Base-by-base conservation (phyloP, 2,113 vertebrate genomes). In the Lepisosteus osseus region DNA sequence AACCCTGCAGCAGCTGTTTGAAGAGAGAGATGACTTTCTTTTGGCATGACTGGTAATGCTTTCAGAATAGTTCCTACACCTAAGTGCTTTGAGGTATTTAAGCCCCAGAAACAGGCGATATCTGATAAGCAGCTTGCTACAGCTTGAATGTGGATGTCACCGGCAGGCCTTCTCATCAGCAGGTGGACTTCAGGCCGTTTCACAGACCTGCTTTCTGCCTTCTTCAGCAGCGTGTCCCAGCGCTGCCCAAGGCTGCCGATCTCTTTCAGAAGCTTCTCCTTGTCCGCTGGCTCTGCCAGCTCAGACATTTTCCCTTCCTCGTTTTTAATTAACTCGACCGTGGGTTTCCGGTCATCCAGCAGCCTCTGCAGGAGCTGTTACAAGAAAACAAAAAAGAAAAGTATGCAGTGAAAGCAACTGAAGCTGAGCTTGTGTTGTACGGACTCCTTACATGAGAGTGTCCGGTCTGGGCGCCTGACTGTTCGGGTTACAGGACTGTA, bases 231-330 rank as follows among this genome's bases (percentile, higher is more conserved):
- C 1, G 90, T 72, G 69, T 96, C 94, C 97, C 97, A 99, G 84
- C 96, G 93, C 78, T 90, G 93, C 68, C 95, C 94, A 72, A 99
- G 88, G 79, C 95, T 89, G 73, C 90, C 91, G 15, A 98, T 81
- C 79, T 99, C 95, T 75, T 93, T 96, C 77, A 93, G 81, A 74
- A 98, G 93, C 87, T 97, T 99, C 56, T 93, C 94, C 85, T 90
- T 93, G 79, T 99, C 97, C 54, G 91, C 85, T 56, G 93, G 90
- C 80, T 99, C 97, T 65, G 95, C 95, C 54, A 94, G 92, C 72
- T 92, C 90, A 0, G 94, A 92, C 64, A 99, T 94, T 86, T 97
- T 98, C 77, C 92, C 95, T 70, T 95, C 97, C 87, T 99, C 97
- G 0, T 88, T 93, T 82, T 94, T 97, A 86, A 98, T 99, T 29